Conservation (phyloP, 2,888 invertebrate genomes). For the Nebria brevicollis region DNA sequence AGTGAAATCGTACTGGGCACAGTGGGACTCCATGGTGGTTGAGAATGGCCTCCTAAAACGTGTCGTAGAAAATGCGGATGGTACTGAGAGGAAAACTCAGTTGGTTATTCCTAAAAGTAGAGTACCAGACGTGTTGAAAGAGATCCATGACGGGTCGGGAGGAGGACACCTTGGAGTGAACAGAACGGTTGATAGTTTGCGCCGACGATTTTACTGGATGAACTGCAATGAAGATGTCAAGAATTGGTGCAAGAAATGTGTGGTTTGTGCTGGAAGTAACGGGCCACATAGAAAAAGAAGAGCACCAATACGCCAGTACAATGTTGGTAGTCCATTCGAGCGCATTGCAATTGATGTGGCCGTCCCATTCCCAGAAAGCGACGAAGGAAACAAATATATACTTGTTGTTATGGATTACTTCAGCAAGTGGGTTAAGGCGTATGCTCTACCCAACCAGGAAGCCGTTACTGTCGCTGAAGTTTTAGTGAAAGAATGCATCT, state of each 20-base stretch:
- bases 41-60: slow-evolving; percentile 39
- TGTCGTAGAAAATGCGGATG: slow-evolving; percentile 25
- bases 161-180: slow-evolving; percentile 53
- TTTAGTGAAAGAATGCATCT: too few species aligned
- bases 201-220: slow-evolving; percentile 39
- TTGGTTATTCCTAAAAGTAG: slow-evolving; percentile 43
- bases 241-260: slow-evolving; percentile 50
- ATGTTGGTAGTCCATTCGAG: slow-evolving; percentile 49
- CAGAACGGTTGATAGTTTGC: slow-evolving; percentile 50
- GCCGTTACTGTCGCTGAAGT: slow-evolving; percentile 24
- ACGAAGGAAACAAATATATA: slow-evolving; percentile 51
- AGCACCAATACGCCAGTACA: slow-evolving; percentile 49
- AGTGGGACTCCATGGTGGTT: slow-evolving; percentile 42
- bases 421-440: slow-evolving; percentile 53
- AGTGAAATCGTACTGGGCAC: slow-evolving; percentile 32
- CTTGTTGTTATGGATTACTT: slow-evolving; percentile 53
- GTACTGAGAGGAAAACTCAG: slow-evolving; percentile 35
- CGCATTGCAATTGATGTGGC: slow-evolving; percentile 50
- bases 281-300: slow-evolving; percentile 30
- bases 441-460: slow-evolving; percentile 53
- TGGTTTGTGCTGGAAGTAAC: slow-evolving; percentile 48
- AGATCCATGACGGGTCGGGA: slow-evolving; percentile 49
- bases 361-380: slow-evolving; percentile 50
- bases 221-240: slow-evolving; percentile 48
- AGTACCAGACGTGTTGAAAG: slow-evolving; percentile 26